Evolutionary conservation across 2,888 invertebrate species (phyloP), one percentile per base, ranked within the genome.

Genomic region (Yponomeuta cagnagella): DNA sequence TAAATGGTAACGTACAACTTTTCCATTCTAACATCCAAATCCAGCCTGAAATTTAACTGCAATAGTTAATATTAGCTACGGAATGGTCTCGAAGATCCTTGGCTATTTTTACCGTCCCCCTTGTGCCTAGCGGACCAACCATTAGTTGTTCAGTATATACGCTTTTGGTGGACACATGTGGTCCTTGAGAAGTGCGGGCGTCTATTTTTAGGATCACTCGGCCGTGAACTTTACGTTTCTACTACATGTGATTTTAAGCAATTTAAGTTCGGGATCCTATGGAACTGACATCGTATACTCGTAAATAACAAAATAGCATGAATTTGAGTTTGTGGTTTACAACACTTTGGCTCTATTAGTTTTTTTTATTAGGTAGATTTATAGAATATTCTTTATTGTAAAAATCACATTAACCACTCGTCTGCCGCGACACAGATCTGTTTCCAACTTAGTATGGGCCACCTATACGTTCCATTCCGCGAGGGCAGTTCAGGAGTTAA

Each of bases 11-110:
- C 52, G 52, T 3, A 33, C 2, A 3, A 33, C 33, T 33, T 15
- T 15, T 52, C 5, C 10, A 52, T 5, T 15, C 12, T 52, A 52
- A 15, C 52, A 15, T 58, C 52, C 15, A 77, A 77, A 83, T 82
- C 81, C 86, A 82, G 86, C 86, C 86, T 71, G 80, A 79, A 75
- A 70, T 77, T 74, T 70, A 23, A 3, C 43, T 43, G 6, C 43
- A 43, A 48, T 72, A 73, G 76, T 79, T 86, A 86, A 86, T 86
- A 82, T 71, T 68, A 68, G 33, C 33, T 5, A 33, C 2, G 33
- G 1, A 33, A 33, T 33, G 33, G 33, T 5, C 2, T 8, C 68
- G 15, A 30, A 65, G 9, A 65, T 31, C 10, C 65, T 65, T 31
- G 65, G 23, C 33, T 65, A 64, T 63, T 37, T 70, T 63, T 63